Evolutionary conservation across 2,888 invertebrate genomes (phyloP).

Genomic region (Sialis fuliginosa): DNA sequence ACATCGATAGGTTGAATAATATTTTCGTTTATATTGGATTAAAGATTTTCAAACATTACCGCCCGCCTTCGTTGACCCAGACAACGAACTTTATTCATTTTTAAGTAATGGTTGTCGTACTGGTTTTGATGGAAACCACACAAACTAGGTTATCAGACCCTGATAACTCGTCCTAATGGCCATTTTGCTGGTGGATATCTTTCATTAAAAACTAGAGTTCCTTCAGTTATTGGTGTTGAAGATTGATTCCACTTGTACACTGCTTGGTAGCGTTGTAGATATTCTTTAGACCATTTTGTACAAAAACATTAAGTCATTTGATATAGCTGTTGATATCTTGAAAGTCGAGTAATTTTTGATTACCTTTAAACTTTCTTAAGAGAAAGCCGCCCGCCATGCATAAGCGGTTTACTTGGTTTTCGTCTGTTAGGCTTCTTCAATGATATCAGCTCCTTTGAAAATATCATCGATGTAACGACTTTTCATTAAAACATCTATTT

Average conservation of each 20-base stretch:
- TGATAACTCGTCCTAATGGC: not conserved
- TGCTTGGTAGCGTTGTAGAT: too few relatives aligned
- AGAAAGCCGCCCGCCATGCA: not conserved
- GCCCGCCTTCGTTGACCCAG: too few relatives aligned
- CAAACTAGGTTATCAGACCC: not conserved
- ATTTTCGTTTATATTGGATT: too few relatives aligned
- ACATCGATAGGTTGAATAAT: too few relatives aligned
- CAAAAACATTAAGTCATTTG: not conserved
- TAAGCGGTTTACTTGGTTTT: not conserved
- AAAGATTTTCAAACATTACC: too few relatives aligned
- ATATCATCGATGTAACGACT: conserved; percentile 1
- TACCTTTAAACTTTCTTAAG: not conserved
- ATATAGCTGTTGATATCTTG: not conserved
- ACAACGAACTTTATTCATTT: too few relatives aligned
- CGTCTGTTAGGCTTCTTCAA: not conserved
- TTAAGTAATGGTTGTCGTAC: not conserved
- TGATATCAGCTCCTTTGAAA: not conserved
- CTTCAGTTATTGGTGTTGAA: not conserved
- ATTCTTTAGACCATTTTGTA: too few relatives aligned
- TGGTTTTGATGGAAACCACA: not conserved
- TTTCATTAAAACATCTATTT: not conserved
- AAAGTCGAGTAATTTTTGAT: not conserved
- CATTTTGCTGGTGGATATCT: not conserved
- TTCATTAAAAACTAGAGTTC: not conserved
- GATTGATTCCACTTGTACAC: not conserved